Evolutionary conservation across 2,113 vertebrate species (phyloP), one percentile per base, ranked within the genome.

Genomic region (Chaetops frenatus): DNA sequence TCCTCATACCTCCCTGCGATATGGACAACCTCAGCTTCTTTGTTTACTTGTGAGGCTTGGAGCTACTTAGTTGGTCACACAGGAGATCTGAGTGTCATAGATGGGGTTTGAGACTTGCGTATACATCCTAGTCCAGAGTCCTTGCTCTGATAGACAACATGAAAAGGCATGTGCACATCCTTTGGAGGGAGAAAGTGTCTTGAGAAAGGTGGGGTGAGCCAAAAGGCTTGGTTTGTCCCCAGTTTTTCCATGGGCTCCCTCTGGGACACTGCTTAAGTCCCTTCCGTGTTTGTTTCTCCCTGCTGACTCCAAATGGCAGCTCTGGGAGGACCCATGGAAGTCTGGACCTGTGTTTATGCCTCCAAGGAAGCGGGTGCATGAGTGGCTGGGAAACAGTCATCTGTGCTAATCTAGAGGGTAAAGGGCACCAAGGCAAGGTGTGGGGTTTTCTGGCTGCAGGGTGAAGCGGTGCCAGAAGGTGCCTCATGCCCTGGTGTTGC

Each of bases 101-200:
- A 18, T 33, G 18, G 61, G 47, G 22, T 81, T 65, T 83, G 77
- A 90, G 53, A 24, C 35, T 85, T 61, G 23, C 54, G 18, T 15
- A 1, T 50, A 9, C 19, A 22, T 33, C 21, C 45, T 61, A 38
- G 38, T 87, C 16, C 66, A 80, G 54, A 48, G 40, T 61, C 22
- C 23, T 85, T 66, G 31, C 57, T 88, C 12, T 86, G 47, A 54
- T 29, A 60, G 31, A 38, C 15, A 24, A 8, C 7, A 5, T 57
- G 50, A 70, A 44, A 70, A 58, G 24, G 8, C 12, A 10, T 8
- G 9, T 45, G 20, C 0, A 0, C 28, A 12, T 86, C 5, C 35
- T 83, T 58, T 66, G 72, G 69, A 31, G 17, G 42, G 71, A 69
- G 24, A 10, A 58, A 2, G 5, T 54, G 29, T 29, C 23, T 82